Percentiles rank a stretch among this genome's conserved stretches.
These are phyloP conservation scores for Barnardius zonarius DNA, from an alignment of 2,113 vertebrate genomes.

Conservation along the genomic window DNA sequence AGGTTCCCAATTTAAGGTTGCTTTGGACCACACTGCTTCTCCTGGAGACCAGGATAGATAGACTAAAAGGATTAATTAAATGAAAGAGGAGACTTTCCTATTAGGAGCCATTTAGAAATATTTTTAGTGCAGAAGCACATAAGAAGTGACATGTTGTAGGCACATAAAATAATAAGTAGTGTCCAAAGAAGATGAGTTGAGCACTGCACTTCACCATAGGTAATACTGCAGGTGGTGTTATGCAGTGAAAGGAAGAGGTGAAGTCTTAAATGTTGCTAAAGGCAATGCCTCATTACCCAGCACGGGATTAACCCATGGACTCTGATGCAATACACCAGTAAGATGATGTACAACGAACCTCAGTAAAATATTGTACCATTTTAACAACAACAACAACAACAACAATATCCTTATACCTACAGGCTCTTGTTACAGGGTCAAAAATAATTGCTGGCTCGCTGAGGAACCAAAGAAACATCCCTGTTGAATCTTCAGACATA, in stretches of 20 bases:
- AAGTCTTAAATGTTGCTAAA: not conserved
- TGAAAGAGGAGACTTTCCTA: not conserved
- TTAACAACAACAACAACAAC: not conserved
- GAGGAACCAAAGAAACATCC: not conserved
- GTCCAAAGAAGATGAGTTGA: slow-evolving; percentile 22
- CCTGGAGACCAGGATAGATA: not conserved
- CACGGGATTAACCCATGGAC: fast-evolving
- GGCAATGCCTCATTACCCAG: not conserved
- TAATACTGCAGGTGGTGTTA: not conserved
- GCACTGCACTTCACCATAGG: not conserved
- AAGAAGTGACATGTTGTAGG: not conserved
- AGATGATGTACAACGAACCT: not conserved
- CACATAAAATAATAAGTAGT: slow-evolving; percentile 7
- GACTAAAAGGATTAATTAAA: not conserved
- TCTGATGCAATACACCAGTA: not conserved
- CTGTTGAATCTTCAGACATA: not conserved
- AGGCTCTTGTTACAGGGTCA: not conserved
- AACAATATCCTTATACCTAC: not conserved
- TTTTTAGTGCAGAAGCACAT: not conserved
- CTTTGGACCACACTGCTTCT: not conserved
- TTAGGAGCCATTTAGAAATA: slow-evolving; percentile 1
- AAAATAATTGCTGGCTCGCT: not conserved
- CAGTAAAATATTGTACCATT: not conserved
- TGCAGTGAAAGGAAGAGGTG: fast-evolving
- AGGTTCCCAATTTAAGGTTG: not conserved